These are phyloP conservation scores for Sceloporus tristichus DNA, from an alignment of 2,113 vertebrate species.

Conservation along the genomic window DNA sequence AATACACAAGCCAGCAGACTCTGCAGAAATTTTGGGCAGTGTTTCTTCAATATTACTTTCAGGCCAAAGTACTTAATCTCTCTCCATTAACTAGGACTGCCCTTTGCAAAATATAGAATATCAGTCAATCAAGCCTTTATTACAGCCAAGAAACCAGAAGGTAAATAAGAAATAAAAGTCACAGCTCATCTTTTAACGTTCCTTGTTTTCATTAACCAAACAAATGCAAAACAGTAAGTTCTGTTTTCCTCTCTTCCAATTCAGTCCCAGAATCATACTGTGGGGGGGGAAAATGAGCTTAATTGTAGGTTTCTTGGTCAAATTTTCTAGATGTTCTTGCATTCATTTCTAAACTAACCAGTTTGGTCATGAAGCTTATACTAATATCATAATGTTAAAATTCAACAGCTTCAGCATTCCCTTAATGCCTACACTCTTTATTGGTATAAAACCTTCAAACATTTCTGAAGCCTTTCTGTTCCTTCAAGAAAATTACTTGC, in stretches of 20 bases:
- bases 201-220: background rate
- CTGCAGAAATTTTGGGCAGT: background rate
- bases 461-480: background rate
- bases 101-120: background rate
- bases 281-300: background rate
- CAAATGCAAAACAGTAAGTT: background rate
- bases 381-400: background rate
- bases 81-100: background rate
- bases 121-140: no score
- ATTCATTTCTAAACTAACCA: no score
- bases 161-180: background rate
- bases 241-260: background rate
- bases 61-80: background rate
- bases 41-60: background rate
- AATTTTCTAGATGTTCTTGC: background rate
- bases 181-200: background rate
- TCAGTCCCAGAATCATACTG: background rate
- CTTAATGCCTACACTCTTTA: background rate
- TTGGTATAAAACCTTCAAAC: background rate
- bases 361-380: no score
- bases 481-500: background rate
- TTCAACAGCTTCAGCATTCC: background rate
- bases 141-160: no score
- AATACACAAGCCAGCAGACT: background rate
- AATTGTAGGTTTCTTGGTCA: background rate